phyloP scores from a whole-genome alignment of 1,140 invertebrate species.

The Magallana angulata region DNA sequence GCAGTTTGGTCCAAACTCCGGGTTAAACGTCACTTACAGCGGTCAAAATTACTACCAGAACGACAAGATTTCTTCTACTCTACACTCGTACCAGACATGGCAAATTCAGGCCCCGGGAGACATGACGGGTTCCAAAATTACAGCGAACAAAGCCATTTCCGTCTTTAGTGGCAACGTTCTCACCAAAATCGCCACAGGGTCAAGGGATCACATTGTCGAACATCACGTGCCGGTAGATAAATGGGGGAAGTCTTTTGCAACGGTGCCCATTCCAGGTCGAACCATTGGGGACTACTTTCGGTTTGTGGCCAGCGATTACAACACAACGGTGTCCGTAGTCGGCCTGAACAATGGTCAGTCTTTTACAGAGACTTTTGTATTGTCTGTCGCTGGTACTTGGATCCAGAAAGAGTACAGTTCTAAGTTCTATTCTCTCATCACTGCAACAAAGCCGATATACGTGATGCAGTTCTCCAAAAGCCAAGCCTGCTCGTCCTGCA shows the following conservation, averaged over 20 bases:
- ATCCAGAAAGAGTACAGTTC: constrained; percentile 46
- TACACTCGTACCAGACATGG: constrained; percentile 58
- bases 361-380: constrained; percentile 29
- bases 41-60: constrained; percentile 54
- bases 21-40: constrained; percentile 43
- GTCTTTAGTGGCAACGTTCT: constrained; percentile 44
- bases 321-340: constrained; percentile 53
- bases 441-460: constrained; percentile 47
- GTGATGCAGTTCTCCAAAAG: constrained; percentile 52
- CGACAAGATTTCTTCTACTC: constrained; percentile 49
- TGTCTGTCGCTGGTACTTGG: constrained; percentile 18
- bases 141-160: constrained; percentile 34
- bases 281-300: constrained; percentile 66
- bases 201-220: constrained; percentile 69
- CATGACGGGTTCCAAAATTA: constrained; percentile 35
- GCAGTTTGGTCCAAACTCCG: constrained; percentile 41
- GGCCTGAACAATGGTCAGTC: constrained; percentile 16
- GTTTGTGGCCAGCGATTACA: constrained; percentile 65
- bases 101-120: constrained; percentile 51
- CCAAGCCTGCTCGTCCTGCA: constrained; percentile 44
- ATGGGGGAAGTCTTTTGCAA: constrained; percentile 70
- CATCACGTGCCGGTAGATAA: constrained; percentile 66
- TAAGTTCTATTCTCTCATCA: constrained; percentile 38
- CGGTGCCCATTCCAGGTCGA: constrained; percentile 60
- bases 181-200: constrained; percentile 52